Evolutionary conservation across 2,797 vertebrate genomes (phyloP).

Genomic region (Anisognathus igniventris): DNA sequence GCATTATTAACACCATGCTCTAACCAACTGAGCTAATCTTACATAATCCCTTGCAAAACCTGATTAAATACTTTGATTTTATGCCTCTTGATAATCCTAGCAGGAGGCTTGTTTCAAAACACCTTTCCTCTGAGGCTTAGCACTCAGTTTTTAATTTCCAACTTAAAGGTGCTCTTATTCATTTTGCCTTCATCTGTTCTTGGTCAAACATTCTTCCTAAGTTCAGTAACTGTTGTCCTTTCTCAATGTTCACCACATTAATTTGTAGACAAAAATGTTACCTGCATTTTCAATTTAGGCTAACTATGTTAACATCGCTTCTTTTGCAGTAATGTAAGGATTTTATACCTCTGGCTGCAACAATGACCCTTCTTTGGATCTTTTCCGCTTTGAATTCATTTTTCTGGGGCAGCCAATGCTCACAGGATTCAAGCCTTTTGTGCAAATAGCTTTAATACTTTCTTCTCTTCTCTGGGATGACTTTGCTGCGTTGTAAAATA

Average conservation of each 20-base stretch:
- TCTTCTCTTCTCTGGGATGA: background rate
- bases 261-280: background rate
- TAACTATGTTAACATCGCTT: background rate
- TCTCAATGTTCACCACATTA: background rate
- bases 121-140: constrained; percentile 9
- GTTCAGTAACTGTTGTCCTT: background rate
- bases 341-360: background rate
- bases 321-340: background rate
- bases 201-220: background rate
- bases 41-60: constrained; percentile 5
- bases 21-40: background rate
- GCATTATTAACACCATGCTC: background rate
- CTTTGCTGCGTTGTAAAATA: background rate
- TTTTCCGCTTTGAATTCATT: background rate
- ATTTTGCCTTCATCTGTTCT: background rate
- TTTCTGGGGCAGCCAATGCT: background rate
- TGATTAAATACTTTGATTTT: constrained; percentile 10
- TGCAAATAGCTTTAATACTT: background rate
- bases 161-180: background rate
- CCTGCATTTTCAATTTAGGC: background rate
- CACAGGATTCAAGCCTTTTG: background rate
- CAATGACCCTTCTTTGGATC: background rate
- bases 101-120: background rate
- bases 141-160: background rate
- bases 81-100: background rate